Percentiles rank a stretch among this genome's conserved stretches.
Evolutionary conservation across 2,888 invertebrate species (phyloP).

Genomic region (Eledona agricola): DNA sequence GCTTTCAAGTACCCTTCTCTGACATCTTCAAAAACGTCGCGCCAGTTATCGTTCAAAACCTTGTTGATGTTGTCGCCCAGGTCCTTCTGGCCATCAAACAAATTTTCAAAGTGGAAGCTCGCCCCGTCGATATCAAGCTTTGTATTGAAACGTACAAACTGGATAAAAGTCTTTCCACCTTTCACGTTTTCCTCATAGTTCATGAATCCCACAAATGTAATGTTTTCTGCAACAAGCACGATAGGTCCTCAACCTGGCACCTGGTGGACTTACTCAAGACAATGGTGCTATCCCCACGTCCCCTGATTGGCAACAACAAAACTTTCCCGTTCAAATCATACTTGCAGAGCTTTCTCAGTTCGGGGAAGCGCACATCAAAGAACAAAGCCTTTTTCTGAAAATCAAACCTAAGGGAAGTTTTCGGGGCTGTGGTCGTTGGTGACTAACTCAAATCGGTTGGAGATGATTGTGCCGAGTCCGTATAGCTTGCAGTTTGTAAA

Average conservation of each 20-base stretch:
- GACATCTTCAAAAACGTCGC: slow-evolving; percentile 14
- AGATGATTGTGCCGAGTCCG: no score
- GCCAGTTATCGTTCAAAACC: slow-evolving; percentile 17
- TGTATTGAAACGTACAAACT: neutral
- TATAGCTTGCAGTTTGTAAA: no score
- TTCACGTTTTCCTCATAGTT: neutral
- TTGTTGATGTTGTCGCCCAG: slow-evolving; percentile 7
- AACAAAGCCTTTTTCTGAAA: neutral
- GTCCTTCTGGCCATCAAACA: slow-evolving; percentile 7
- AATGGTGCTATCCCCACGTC: slow-evolving; percentile 2
- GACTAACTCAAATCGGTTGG: no score
- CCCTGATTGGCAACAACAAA: slow-evolving; percentile 4
- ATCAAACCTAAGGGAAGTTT: neutral
- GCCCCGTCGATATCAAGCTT: neutral
- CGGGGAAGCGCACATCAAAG: neutral
- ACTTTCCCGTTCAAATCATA: slow-evolving; percentile 3
- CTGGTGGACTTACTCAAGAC: slow-evolving; percentile 8
- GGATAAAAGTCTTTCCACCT: slow-evolving; percentile 1
- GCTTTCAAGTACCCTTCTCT: slow-evolving; percentile 6
- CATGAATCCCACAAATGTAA: neutral
- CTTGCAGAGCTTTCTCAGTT: slow-evolving; percentile 1
- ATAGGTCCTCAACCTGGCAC: no score
- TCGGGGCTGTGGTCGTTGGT: no score
- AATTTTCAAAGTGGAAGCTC: slow-evolving; percentile 5
- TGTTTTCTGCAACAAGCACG: slow-evolving; percentile 2